Conservation (phyloP, 2,797 vertebrate genomes). For the Chlorospingus flavigularis region DNA sequence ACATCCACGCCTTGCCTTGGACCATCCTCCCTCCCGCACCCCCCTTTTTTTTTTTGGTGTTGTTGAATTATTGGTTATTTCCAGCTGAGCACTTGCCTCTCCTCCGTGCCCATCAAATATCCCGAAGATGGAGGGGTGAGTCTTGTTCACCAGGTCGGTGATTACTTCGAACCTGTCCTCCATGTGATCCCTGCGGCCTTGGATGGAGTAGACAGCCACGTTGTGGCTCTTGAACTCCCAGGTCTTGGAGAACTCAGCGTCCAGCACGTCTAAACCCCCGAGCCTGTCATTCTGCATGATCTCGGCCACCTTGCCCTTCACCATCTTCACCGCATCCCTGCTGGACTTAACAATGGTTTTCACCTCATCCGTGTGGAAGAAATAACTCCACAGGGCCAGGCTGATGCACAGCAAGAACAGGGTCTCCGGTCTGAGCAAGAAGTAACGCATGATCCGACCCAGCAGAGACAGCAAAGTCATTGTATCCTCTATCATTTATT, state of each 20-base stretch:
- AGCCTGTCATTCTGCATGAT: slow-evolving; percentile 97
- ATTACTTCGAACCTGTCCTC: slow-evolving; percentile 97
- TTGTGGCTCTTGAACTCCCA: slow-evolving; percentile 97
- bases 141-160: slow-evolving; percentile 92
- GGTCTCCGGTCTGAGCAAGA: slow-evolving; percentile 98
- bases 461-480: slow-evolving; percentile 99
- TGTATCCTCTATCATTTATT: slow-evolving; percentile 96
- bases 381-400: slow-evolving; percentile 98
- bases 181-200: slow-evolving; percentile 98
- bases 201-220: slow-evolving; percentile 97
- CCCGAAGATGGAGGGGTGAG: slow-evolving; percentile 95
- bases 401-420: slow-evolving; percentile 96
- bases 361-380: slow-evolving; percentile 99
- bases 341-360: slow-evolving; percentile 99
- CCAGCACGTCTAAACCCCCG: slow-evolving; percentile 90
- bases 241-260: slow-evolving; percentile 97
- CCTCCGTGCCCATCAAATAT: slow-evolving; percentile 98
- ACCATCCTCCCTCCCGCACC: neutral
- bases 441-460: slow-evolving; percentile 99
- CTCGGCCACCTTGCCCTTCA: slow-evolving; percentile 98
- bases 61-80: neutral
- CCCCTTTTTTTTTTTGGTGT: fast-evolving
- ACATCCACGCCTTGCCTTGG: neutral
- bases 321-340: slow-evolving; percentile 98
- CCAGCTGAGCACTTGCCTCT: slow-evolving; percentile 83